These are phyloP conservation scores for Spilosoma lubricipeda DNA, from an alignment of 2,888 invertebrate genomes.

Conservation along the genomic window DNA sequence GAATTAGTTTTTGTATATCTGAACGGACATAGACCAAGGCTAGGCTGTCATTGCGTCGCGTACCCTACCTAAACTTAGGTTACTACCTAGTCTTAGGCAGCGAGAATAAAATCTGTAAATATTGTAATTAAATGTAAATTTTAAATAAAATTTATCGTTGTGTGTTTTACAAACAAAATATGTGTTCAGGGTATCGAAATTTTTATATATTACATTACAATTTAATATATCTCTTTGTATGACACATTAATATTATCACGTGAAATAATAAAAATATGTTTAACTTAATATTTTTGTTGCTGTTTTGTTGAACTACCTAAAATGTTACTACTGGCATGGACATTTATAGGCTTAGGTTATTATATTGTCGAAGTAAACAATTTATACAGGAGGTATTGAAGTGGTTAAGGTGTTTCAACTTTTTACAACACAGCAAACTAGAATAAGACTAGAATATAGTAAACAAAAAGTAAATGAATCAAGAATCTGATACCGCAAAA, in stretches of 20 bases:
- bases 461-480: no score
- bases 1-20: not conserved
- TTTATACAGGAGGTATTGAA: no score
- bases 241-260: not conserved
- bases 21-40: not conserved
- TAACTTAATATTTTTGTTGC: not conserved
- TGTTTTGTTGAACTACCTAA: not conserved
- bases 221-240: slow-evolving; percentile 2
- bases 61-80: not conserved
- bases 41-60: not conserved
- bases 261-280: slow-evolving; percentile 4
- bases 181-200: slow-evolving; percentile 43
- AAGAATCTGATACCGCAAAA: no score
- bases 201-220: not conserved
- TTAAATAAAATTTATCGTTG: not conserved
- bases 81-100: not conserved
- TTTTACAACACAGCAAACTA: no score
- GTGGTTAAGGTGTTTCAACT: no score
- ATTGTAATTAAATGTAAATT: not conserved
- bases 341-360: no score
- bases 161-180: slow-evolving; percentile 1
- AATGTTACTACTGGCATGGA: not conserved
- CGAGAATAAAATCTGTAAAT: not conserved
- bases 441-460: no score
- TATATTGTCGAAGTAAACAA: no score